Evolutionary conservation across 2,888 invertebrate species (phyloP), one percentile per base, ranked within the genome.

Genomic region (Drosophila flavopinicola): DNA sequence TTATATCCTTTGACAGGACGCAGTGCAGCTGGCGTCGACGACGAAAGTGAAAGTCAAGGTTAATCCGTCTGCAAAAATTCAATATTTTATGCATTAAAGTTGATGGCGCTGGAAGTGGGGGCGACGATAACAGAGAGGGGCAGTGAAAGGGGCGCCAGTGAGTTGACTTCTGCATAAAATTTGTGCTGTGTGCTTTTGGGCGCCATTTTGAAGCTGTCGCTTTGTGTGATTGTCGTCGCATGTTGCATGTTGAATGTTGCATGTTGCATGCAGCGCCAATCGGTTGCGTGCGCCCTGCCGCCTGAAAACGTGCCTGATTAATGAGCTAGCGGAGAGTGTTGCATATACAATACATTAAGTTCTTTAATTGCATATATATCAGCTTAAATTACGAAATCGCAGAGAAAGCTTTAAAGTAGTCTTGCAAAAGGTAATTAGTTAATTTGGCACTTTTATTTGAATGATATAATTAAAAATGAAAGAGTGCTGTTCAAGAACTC

Each of bases 11-110:
- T 89, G 90, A 88, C 89, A 88, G 88, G 82, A 86, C 87, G 76
- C 70, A 75, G 72, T 70, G 83, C 84, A 72, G 63, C 68, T 39
- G 58, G 58, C 13, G 61, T 27, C 56, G 67, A 44, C 20, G 64
- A 65, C 72, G 88, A 90, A 90, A 90, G 91, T 89, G 90, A 90
- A 90, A 90, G 90, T 90, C 90, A 90, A 90, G 90, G 90, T 90
- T 90, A 90, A 90, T 90, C 89, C 88, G 87, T 90, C 88, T 90
- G 90, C 87, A 85, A 89, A 87, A 79, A 87, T 85, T 87, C 87
- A 88, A 87, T 87, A 86, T 86, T 88, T 89, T 88, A 82, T 89
- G 88, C 89, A 89, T 88, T 85, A 85, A 89, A 89, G 79, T 89
- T 87, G 69, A 85, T 80, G 80, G 83, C 44, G 9, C 11, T 17